A percentile compares a stretch with the other conserved stretches of the same genome.
Evolutionary conservation across 2,888 invertebrate species (phyloP).

Genomic region (Lasioglossum vierecki): DNA sequence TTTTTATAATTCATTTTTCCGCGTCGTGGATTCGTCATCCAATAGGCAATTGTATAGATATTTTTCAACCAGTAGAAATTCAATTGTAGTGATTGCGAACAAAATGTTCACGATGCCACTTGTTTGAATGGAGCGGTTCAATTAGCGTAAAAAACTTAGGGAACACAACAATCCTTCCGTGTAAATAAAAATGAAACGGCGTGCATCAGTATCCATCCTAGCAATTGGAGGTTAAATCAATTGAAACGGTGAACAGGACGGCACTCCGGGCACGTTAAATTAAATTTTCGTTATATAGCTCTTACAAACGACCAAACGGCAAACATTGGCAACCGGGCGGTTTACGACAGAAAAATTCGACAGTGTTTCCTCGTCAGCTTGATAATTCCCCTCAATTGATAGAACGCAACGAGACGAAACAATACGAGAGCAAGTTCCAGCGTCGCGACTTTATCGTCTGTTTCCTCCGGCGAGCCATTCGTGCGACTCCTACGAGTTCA

Average conservation of each 20-base stretch:
- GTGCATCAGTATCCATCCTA: not conserved
- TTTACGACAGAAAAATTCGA: not conserved
- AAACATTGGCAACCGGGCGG: not conserved
- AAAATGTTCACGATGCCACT: not conserved
- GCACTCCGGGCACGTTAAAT: not conserved
- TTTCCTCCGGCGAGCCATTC: constrained; percentile 18
- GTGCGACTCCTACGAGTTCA: constrained; percentile 35
- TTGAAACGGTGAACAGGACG: not conserved
- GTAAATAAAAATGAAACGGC: not conserved
- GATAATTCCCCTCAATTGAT: not conserved
- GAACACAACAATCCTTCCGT: not conserved
- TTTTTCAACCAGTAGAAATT: not conserved
- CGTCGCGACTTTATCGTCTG: constrained; percentile 25
- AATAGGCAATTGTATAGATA: not conserved
- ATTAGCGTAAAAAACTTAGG: not conserved
- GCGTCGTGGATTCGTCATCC: not conserved
- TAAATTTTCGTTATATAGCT: not conserved
- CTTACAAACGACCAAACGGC: not conserved
- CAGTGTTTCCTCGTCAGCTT: not conserved
- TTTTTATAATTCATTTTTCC: not conserved
- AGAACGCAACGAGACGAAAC: constrained; percentile 22
- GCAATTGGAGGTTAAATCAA: not conserved
- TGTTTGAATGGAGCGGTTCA: not conserved
- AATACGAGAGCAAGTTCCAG: constrained; percentile 10
- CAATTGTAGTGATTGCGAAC: not conserved